phyloP scores from a whole-genome alignment of 2,797 vertebrate species.

The Tinamus major region DNA sequence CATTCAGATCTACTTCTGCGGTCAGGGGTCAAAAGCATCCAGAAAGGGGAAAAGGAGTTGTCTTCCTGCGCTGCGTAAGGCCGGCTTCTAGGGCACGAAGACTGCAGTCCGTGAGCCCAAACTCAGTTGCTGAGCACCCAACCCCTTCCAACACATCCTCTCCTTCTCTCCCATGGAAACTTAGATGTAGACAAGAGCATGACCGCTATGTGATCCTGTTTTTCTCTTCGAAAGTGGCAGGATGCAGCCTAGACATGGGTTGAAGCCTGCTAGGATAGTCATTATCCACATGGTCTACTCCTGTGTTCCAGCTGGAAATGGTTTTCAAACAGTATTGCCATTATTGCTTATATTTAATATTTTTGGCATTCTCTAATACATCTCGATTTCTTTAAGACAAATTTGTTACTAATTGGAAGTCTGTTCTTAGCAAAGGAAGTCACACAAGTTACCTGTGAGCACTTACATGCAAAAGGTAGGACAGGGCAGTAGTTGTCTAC shows the following conservation, averaged over 20 bases:
- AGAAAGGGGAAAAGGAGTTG: neutral
- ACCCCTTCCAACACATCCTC: neutral
- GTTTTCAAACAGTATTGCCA: neutral
- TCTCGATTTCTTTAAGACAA: neutral
- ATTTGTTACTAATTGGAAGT: neutral
- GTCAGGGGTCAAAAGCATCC: neutral
- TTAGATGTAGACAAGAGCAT: neutral
- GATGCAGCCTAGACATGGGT: neutral
- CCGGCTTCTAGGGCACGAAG: neutral
- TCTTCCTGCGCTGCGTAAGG: fast-evolving
- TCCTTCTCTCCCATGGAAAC: neutral
- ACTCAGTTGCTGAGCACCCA: fast-evolving
- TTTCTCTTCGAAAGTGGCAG: neutral
- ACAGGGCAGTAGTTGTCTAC: neutral
- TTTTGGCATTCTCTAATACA: neutral
- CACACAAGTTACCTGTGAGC: neutral
- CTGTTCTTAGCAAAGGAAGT: neutral
- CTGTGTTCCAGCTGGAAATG: neutral
- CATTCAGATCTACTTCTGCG: neutral
- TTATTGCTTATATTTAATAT: neutral
- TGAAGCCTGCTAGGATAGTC: fast-evolving
- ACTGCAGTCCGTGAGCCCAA: neutral
- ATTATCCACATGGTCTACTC: neutral
- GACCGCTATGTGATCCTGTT: neutral
- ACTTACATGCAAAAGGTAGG: neutral